These are phyloP conservation scores for Chrysomela aeneicollis DNA, from an alignment of 2,888 invertebrate genomes.

Conservation along the genomic window DNA sequence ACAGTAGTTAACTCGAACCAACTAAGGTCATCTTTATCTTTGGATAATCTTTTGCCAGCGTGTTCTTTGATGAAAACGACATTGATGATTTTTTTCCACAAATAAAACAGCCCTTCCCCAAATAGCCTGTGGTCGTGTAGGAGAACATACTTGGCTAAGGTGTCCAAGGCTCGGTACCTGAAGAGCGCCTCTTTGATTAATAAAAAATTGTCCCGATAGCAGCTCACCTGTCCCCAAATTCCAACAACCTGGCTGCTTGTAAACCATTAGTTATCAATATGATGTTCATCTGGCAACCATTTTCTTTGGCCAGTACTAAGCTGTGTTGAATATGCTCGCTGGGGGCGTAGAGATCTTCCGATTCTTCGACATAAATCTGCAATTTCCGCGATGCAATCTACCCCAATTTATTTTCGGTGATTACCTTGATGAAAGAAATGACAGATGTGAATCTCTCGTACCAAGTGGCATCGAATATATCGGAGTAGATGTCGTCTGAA, in stretches of 20 bases:
- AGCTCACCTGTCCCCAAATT: slow-evolving; percentile 15
- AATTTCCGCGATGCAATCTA: too few species aligned
- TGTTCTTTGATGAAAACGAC: slow-evolving; percentile 75
- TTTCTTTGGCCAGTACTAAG: slow-evolving; percentile 51
- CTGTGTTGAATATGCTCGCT: slow-evolving; percentile 41
- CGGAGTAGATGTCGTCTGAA: slow-evolving; percentile 65
- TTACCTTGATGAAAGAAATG: slow-evolving; percentile 66
- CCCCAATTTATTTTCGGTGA: slow-evolving; percentile 20
- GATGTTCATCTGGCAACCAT: slow-evolving; percentile 62
- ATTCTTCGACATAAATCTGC: slow-evolving; percentile 38
- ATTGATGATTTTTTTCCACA: slow-evolving; percentile 82
- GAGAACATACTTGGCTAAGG: slow-evolving; percentile 74
- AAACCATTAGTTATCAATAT: slow-evolving; percentile 75
- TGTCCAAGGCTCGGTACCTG: slow-evolving; percentile 75
- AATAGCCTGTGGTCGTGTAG: slow-evolving; percentile 76
- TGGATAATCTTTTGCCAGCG: slow-evolving; percentile 41
- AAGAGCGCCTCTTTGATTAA: slow-evolving; percentile 24
- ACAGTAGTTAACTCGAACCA: slow-evolving; percentile 79
- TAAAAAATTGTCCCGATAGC: too few species aligned
- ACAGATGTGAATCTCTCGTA: slow-evolving; percentile 60
- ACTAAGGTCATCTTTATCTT: slow-evolving; percentile 55
- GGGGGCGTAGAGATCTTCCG: slow-evolving; percentile 68
- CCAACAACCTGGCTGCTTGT: slow-evolving; percentile 14
- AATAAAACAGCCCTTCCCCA: slow-evolving; percentile 69
- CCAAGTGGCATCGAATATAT: slow-evolving; percentile 63